Conservation (phyloP, 2,113 vertebrate genomes). For the Pterophyllum scalare region DNA sequence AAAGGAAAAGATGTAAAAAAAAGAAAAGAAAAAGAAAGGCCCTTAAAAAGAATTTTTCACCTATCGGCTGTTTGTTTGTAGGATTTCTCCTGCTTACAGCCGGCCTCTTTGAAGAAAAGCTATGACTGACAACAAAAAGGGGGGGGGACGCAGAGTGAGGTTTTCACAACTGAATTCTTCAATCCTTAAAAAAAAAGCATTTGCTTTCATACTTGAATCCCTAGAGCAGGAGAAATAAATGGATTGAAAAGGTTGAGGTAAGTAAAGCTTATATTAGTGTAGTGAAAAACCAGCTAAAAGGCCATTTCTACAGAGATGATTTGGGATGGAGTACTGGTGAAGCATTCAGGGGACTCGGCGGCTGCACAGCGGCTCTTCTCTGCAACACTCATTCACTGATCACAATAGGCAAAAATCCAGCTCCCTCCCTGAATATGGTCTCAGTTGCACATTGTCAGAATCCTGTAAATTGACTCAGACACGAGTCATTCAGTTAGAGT, state of each 20-base stretch:
- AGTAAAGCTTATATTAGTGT: conserved; percentile 53
- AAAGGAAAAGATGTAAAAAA: conserved; percentile 31
- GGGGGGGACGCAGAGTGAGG: conserved; percentile 31
- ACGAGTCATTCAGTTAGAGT: conserved; percentile 63
- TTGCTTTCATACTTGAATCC: conserved; percentile 42
- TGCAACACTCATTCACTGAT: conserved; percentile 55
- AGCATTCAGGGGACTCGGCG: conserved; percentile 41
- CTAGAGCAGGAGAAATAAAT: conserved; percentile 45
- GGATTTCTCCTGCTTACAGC: conserved; percentile 44
- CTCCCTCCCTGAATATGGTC: conserved; percentile 54
- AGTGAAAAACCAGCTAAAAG: conserved; percentile 49
- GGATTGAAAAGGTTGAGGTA: conserved; percentile 46
- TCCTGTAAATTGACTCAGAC: conserved; percentile 70
- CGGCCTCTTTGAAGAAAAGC: conserved; percentile 55
- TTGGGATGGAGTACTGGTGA: conserved; percentile 31
- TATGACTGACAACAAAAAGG: conserved; percentile 60
- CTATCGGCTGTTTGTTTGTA: conserved; percentile 58
- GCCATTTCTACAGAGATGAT: conserved; percentile 33
- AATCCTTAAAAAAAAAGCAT: conserved; percentile 37
- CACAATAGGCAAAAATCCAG: conserved; percentile 68
- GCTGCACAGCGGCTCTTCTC: conserved; percentile 25
- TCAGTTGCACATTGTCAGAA: conserved; percentile 60
- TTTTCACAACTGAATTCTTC: conserved; percentile 56
- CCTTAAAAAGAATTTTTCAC: conserved; percentile 44
- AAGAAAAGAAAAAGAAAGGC: neutral